Evolutionary conservation across 2,797 vertebrate species (phyloP), one percentile per base, ranked within the genome.

Genomic region (Gymnoscopelus braueri): DNA sequence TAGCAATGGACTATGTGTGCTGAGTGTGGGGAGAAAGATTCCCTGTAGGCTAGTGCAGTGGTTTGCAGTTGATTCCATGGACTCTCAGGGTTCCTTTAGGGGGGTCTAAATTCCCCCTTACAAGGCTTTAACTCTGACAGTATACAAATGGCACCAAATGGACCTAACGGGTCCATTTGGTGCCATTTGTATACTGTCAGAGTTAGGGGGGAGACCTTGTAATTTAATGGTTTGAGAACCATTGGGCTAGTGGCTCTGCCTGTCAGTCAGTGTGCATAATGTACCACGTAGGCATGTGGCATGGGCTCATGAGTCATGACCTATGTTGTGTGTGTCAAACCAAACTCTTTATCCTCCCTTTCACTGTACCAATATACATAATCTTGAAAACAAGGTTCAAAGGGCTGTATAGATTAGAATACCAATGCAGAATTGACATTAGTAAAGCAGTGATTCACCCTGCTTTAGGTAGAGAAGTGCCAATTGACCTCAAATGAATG

Each of bases 401-500:
- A 53, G n/a, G 23, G 32, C 52, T 32, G n/a, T 32, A 15, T 11
- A 58, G 56, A 32, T 12, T 15, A 58, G 12, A 32, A 9, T 19
- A 51, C 14, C 15, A 24, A 49, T 23, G 44, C 19, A 19, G 19
- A 61, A 24, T 48, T 13, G 39, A 61, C 59, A 58, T 58, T 10
- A 7, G 59, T 58, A 1, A 1, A 10, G 50, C 12, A 32, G 39
- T 29, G 58, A 70, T 52, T 60, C 62, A 52, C 48, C 14, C 47
- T 24, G 4, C 8, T 51, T 47, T 24, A 60, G 48, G 8, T 44
- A 2, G 7, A 52, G 53, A 61, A 47, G 63, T 4, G 4, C 10
- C 15, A 49, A 60, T 19, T 54, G 14, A 55, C 35, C 15, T 39
- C 35, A 19, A 26, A 12, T 63, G 54, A 63, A 61, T 61, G 32